These are phyloP conservation scores for Myotis vivesi DNA, from an alignment of 2,797 vertebrate species.

Conservation along the genomic window DNA sequence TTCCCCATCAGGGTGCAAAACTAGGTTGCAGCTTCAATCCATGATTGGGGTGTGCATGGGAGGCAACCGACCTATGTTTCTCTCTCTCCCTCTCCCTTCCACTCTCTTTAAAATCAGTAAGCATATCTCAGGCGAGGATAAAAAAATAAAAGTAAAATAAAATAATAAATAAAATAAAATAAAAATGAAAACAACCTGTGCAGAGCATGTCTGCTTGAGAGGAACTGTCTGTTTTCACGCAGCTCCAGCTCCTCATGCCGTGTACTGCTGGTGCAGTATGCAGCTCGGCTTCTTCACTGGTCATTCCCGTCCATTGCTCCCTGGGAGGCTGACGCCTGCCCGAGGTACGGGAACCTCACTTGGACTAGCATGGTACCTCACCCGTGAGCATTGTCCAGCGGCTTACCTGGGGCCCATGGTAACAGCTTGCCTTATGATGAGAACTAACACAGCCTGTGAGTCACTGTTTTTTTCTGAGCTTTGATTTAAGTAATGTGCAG, in stretches of 20 bases:
- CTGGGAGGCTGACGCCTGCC: neutral
- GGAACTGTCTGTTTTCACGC: neutral
- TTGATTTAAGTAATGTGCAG: neutral
- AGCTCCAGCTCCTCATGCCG: neutral
- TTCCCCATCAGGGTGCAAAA: neutral
- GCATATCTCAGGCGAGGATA: neutral
- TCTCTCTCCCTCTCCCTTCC: neutral
- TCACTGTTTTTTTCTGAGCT: neutral
- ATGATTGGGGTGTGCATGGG: neutral
- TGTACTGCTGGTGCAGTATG: rapidly evolving
- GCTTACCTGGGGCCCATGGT: neutral
- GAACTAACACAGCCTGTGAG: neutral
- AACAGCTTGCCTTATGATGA: neutral
- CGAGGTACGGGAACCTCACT: no score
- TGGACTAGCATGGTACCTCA: neutral
- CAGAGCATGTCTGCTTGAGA: neutral
- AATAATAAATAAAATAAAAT: neutral
- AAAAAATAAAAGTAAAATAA: neutral
- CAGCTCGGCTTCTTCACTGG: neutral
- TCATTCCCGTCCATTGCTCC: neutral
- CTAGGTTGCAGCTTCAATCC: neutral
- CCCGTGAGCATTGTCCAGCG: rapidly evolving
- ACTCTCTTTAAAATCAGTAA: neutral
- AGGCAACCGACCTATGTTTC: neutral
- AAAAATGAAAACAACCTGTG: neutral